Conservation (phyloP, 2,113 vertebrate genomes). For the Lipophrys pholis region DNA sequence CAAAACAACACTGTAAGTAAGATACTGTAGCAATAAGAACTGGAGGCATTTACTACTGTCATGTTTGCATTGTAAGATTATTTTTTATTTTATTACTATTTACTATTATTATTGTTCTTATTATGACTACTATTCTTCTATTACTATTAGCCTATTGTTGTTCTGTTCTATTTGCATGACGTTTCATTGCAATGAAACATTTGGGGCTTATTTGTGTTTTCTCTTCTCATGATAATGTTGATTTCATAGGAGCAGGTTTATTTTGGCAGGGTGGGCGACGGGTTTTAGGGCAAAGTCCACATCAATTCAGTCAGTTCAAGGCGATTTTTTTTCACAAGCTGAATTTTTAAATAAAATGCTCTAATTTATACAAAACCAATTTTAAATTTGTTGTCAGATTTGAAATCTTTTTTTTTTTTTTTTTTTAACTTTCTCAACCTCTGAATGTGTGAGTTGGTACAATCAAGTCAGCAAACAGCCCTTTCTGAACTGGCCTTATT, state of each 20-base stretch:
- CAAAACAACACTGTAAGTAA: constrained; percentile 80
- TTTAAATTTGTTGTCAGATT: constrained; percentile 59
- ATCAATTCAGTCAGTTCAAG: constrained; percentile 65
- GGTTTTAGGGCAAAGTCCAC: constrained; percentile 59
- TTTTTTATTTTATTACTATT: constrained; percentile 84
- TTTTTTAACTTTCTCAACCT: constrained; percentile 29
- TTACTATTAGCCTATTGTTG: constrained; percentile 84
- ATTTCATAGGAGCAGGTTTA: constrained; percentile 39
- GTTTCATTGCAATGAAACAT: constrained; percentile 83
- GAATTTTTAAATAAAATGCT: constrained; percentile 74
- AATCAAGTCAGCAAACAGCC: constrained; percentile 48
- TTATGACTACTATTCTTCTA: constrained; percentile 83
- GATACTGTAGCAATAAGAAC: constrained; percentile 90
- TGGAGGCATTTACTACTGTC: constrained; percentile 86
- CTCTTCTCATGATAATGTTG: constrained; percentile 75
- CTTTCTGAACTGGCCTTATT: constrained; percentile 76
- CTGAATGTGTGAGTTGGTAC: constrained; percentile 72
- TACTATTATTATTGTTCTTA: constrained; percentile 83
- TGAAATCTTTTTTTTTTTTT: constrained; percentile 40
- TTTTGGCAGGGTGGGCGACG: constrained; percentile 51
- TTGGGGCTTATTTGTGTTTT: constrained; percentile 83
- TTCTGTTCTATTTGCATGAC: constrained; percentile 86
- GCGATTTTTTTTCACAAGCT: constrained; percentile 54
- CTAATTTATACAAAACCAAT: constrained; percentile 72
- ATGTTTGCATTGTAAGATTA: constrained; percentile 87